These are phyloP conservation scores for Grantiella picta DNA, from an alignment of 2,113 vertebrate genomes.

Conservation along the genomic window DNA sequence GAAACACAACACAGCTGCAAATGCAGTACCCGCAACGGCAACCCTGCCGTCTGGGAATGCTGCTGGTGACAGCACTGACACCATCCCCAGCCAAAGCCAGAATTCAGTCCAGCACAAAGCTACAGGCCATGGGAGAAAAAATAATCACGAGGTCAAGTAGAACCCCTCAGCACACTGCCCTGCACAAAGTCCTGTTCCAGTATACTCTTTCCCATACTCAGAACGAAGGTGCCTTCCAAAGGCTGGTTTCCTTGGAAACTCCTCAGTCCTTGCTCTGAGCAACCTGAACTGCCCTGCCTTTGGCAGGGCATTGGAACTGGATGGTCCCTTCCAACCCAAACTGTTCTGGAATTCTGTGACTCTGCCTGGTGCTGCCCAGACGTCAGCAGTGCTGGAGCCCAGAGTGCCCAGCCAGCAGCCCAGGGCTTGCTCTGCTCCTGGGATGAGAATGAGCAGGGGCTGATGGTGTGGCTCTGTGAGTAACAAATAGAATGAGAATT, in stretches of 20 bases:
- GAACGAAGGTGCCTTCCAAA: neutral
- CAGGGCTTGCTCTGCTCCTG: neutral
- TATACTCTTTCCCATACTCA: rapidly evolving
- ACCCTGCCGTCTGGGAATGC: neutral
- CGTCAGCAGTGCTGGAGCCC: rapidly evolving
- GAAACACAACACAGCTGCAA: rapidly evolving
- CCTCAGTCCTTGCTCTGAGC: neutral
- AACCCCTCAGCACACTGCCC: neutral
- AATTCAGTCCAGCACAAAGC: neutral
- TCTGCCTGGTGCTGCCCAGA: neutral
- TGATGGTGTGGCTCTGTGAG: rapidly evolving
- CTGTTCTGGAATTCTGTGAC: rapidly evolving
- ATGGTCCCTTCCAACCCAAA: neutral
- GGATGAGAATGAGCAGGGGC: rapidly evolving
- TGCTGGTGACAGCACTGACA: neutral
- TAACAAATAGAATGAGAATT: neutral
- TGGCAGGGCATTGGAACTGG: neutral
- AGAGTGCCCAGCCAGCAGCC: rapidly evolving
- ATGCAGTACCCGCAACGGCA: rapidly evolving
- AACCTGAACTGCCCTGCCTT: rapidly evolving
- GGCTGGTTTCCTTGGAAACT: rapidly evolving
- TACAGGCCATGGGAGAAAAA: rapidly evolving
- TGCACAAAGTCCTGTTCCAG: neutral
- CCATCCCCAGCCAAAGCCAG: rapidly evolving
- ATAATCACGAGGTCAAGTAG: rapidly evolving